Evolutionary conservation across 2,113 vertebrate species (phyloP).

Genomic region (Lagenorhynchus albirostris): DNA sequence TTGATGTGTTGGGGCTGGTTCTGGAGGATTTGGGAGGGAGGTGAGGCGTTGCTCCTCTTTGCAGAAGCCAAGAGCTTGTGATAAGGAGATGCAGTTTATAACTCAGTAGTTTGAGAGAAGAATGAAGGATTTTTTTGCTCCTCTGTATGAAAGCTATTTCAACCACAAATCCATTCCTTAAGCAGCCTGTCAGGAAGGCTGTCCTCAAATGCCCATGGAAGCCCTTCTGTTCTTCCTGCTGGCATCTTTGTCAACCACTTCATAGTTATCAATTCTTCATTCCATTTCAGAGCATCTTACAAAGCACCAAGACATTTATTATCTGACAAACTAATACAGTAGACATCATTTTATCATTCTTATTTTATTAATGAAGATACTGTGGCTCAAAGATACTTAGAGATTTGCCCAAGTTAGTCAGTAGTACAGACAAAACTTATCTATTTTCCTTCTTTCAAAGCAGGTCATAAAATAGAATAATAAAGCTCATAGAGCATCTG

Average conservation of each 20-base stretch:
- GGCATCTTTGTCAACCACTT: neutral
- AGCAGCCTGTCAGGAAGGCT: neutral
- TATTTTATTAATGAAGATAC: conserved; percentile 1
- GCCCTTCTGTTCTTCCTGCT: neutral
- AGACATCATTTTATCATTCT: neutral
- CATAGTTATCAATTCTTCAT: neutral
- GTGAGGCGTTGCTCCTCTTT: neutral
- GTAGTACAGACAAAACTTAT: neutral
- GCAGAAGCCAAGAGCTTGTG: neutral
- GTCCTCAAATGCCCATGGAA: neutral
- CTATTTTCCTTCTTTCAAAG: conserved; percentile 15
- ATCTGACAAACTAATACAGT: neutral
- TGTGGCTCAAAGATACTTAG: neutral
- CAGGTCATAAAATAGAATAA: neutral
- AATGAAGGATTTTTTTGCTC: neutral
- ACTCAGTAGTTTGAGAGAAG: neutral
- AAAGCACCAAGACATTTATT: neutral
- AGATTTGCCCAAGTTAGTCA: neutral
- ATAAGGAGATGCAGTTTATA: neutral
- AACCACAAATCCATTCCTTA: neutral
- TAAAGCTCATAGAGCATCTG: neutral
- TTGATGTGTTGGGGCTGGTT: neutral
- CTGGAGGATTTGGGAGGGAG: neutral
- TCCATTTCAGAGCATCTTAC: neutral
- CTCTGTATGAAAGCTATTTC: neutral